Conservation (phyloP, 2,888 invertebrate genomes). For the Dynastes hyllus region DNA sequence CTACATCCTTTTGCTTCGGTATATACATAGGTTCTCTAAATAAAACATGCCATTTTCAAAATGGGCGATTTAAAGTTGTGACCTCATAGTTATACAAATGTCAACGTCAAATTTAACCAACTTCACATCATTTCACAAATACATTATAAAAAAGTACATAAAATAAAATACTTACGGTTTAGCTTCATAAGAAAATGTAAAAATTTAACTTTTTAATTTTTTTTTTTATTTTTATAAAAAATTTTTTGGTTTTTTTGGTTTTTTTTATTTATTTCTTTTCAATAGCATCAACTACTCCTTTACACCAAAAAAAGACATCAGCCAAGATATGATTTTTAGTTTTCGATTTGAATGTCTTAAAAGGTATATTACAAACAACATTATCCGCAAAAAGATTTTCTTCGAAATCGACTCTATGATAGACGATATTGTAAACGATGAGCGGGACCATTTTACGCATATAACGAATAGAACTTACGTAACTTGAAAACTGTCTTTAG, state of each 20-base stretch:
- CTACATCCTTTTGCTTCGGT: constrained; percentile 22
- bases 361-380: constrained; percentile 4
- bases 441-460: constrained; percentile 29
- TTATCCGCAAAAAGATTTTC: neutral
- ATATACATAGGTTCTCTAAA: neutral
- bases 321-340: constrained; percentile 20
- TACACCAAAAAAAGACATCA: constrained; percentile 27
- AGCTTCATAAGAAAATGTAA: constrained; percentile 11
- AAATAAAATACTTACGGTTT: constrained; percentile 28
- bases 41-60: too few relatives aligned
- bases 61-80: neutral
- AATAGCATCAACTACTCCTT: constrained; percentile 11
- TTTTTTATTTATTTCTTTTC: constrained; percentile 31
- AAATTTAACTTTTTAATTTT: too few relatives aligned
- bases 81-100: too few relatives aligned
- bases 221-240: too few relatives aligned
- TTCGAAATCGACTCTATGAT: constrained; percentile 38
- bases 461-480: constrained; percentile 22
- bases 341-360: constrained; percentile 30
- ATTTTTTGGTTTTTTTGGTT: too few relatives aligned
- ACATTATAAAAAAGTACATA: too few relatives aligned
- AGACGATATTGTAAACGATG: constrained; percentile 19
- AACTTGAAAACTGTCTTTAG: constrained; percentile 21
- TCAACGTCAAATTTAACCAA: too few relatives aligned
- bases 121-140: too few relatives aligned